Percentiles rank a stretch among this genome's conserved stretches.
Conservation (phyloP, 2,888 invertebrate species). For the Hybos culiciformis region DNA sequence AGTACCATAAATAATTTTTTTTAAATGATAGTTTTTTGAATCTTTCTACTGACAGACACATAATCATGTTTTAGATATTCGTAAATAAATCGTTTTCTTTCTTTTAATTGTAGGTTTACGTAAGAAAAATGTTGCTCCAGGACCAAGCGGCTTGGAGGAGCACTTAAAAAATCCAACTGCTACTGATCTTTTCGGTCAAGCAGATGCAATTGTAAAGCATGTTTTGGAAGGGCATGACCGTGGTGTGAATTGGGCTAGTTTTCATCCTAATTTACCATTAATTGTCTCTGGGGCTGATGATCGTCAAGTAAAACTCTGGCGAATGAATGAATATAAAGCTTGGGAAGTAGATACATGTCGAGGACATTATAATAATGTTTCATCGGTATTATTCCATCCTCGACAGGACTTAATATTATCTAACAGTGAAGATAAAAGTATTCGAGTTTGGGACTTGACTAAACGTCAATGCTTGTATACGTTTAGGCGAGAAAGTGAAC, state of each 20-base stretch:
- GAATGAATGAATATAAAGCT: constrained; percentile 97
- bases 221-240: constrained; percentile 89
- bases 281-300: constrained; percentile 99
- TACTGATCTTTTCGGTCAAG: constrained; percentile 90
- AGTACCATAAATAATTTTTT: too few species aligned
- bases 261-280: constrained; percentile 87
- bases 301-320: constrained; percentile 92
- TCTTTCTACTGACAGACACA: too few species aligned
- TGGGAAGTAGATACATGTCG: constrained; percentile 99
- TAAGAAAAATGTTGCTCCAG: constrained; percentile 96
- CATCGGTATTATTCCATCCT: constrained; percentile 94
- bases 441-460: constrained; percentile 97
- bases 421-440: constrained; percentile 95
- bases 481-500: constrained; percentile 86
- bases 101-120: too few species aligned
- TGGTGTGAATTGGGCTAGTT: constrained; percentile 97
- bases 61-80: too few species aligned
- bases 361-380: constrained; percentile 99
- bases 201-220: constrained; percentile 85
- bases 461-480: constrained; percentile 85
- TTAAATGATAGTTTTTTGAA: too few species aligned
- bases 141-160: constrained; percentile 80
- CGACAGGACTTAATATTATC: constrained; percentile 91
- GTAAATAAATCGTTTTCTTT: too few species aligned
- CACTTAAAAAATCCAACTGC: constrained; percentile 70